Evolutionary conservation across 2,797 vertebrate species (phyloP), one percentile per base, ranked within the genome.

Genomic region (Gymnopithys bicolor): DNA sequence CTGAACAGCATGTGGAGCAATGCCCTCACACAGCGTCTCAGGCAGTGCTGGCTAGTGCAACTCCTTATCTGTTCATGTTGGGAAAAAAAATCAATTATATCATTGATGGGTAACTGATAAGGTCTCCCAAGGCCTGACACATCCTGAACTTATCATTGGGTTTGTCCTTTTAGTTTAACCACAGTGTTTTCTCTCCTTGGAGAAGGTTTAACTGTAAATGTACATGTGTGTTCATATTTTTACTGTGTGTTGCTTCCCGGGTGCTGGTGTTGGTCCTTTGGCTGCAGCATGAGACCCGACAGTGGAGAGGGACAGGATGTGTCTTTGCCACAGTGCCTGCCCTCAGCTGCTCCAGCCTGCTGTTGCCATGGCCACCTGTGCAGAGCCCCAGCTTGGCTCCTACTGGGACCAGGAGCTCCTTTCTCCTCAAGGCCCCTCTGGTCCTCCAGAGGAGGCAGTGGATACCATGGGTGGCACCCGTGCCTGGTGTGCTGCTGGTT

Each of bases 111-210:
- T 80, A 86, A 78, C 91, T 45, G 75, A 58, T 93, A 77, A 13
- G 4, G 92, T 79, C 75, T 92, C 64, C 60, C 41, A 53, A 68
- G 75, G 35, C 75, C 79, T 83, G 71, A 66, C 58, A 39, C 79
- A 51, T 75, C n/a, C 52, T 56, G 51, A 56, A 70, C 67, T 84
- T 73, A 39, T 84, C 87, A 59, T 51, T 81, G 68, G 56, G 41
- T 92, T 81, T 87, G 89, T 94, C 90, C 82, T 91, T 92, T 81
- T 75, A 56, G 32, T 95, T 95, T 66, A 84, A 71, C 49, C 71
- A 68, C 53, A 66, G 86, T 52, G 71, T 85, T 83, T 82, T 37
- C 64, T 87, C 32, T 89, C 87, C 73, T 81, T 8, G 9, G 76
- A 78, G 81, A 53, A 74, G 23, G 41, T 80, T 84, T 86, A 55